Percentiles rank a stretch among this genome's conserved stretches.
phyloP scores from a whole-genome alignment of 2,797 vertebrate genomes.

The Orientallactaga sibirica region DNA sequence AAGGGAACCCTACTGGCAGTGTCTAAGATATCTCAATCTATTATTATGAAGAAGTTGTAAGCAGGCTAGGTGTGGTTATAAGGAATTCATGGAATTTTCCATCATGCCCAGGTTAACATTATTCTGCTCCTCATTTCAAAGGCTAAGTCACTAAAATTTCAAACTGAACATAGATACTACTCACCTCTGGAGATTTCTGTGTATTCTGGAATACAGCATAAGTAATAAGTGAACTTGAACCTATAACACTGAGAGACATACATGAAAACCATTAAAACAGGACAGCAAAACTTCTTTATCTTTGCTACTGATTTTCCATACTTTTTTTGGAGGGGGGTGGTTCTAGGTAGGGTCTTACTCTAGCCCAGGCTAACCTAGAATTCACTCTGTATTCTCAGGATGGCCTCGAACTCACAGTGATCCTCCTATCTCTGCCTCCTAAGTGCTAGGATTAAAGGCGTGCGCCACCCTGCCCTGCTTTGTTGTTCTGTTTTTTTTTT shows the following conservation, averaged over 20 bases:
- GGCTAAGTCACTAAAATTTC: neutral
- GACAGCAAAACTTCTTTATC: neutral
- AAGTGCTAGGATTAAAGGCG: no score
- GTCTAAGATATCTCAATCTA: conserved; percentile 36
- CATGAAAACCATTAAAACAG: conserved; percentile 61
- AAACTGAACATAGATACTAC: conserved; percentile 55
- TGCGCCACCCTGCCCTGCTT: no score
- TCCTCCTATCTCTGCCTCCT: no score
- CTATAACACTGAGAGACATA: conserved; percentile 87
- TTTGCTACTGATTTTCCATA: neutral
- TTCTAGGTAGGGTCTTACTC: no score
- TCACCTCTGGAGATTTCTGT: conserved; percentile 88
- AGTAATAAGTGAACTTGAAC: conserved; percentile 89
- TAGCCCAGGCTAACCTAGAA: no score
- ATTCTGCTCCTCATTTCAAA: conserved; percentile 55
- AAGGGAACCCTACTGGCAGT: conserved; percentile 26
- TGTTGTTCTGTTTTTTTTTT: no score
- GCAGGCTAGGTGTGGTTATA: neutral
- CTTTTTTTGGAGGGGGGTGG: no score
- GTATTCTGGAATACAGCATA: conserved; percentile 87
- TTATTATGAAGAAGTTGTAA: conserved; percentile 5
- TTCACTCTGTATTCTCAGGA: no score
- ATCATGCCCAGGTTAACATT: neutral
- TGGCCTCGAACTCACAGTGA: no score
- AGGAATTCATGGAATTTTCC: conserved; percentile 44